Conservation (phyloP, 92 coral and sea anemone species). For the Meandrina meandrites region DNA sequence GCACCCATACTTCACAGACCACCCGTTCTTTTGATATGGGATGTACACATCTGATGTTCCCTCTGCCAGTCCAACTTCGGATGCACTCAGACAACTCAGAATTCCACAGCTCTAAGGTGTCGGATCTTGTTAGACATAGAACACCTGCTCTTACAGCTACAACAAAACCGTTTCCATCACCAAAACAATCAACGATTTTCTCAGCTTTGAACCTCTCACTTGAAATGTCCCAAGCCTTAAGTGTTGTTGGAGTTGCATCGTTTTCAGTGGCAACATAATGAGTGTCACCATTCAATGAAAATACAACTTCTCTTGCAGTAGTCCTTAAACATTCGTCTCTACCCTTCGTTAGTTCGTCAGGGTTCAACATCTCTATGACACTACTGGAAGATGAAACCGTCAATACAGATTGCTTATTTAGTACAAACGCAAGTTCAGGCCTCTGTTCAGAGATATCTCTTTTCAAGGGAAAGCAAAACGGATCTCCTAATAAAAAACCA, state of each 20-base stretch:
- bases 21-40: background rate
- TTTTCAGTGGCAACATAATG: background rate
- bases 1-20: background rate
- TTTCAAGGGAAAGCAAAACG: background rate
- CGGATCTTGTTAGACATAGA: background rate
- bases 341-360: background rate
- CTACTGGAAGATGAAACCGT: background rate
- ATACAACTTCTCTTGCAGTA: background rate
- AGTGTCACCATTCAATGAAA: conserved; percentile 14
- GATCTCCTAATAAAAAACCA: conserved; percentile 7
- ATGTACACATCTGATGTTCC: background rate
- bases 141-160: background rate
- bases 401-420: background rate
- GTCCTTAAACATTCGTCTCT: background rate
- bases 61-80: background rate
- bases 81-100: background rate
- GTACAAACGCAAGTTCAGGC: background rate
- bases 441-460: rapidly evolving
- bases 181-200: no score
- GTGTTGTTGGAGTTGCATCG: background rate
- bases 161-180: background rate
- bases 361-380: background rate
- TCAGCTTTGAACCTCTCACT: background rate
- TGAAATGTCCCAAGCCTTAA: background rate
- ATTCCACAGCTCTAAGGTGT: background rate